Percentiles rank a stretch among this genome's conserved stretches.
Evolutionary conservation across 2,797 vertebrate genomes (phyloP).

Genomic region (Liparis tanakae): DNA sequence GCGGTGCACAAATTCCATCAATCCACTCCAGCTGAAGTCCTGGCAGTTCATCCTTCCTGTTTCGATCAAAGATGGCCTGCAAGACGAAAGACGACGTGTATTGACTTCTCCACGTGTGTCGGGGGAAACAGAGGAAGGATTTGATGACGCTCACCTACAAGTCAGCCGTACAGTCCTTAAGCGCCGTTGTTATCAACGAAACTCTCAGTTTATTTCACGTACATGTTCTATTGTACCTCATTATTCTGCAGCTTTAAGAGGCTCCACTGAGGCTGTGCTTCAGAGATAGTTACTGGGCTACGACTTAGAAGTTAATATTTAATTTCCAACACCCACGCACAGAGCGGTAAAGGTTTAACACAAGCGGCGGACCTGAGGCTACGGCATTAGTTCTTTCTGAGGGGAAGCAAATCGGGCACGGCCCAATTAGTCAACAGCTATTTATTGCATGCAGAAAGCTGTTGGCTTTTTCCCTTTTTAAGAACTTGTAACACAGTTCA

Average conservation of each 20-base stretch:
- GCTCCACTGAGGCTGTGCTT: constrained; percentile 70
- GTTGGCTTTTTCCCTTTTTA: constrained; percentile 37
- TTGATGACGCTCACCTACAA: not conserved
- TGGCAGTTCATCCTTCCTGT: constrained; percentile 98
- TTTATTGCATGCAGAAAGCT: constrained; percentile 73
- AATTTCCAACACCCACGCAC: constrained; percentile 78
- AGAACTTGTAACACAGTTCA: constrained; percentile 54
- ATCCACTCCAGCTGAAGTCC: constrained; percentile 97
- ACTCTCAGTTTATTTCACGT: constrained; percentile 44
- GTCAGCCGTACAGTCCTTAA: constrained; percentile 17
- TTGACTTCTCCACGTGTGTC: constrained; percentile 19
- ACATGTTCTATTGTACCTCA: constrained; percentile 49
- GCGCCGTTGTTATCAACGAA: constrained; percentile 30
- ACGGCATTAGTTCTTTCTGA: constrained; percentile 75
- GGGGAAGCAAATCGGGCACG: constrained; percentile 74
- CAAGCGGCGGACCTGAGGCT: constrained; percentile 74
- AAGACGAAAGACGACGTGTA: constrained; percentile 56
- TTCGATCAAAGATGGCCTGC: constrained; percentile 98
- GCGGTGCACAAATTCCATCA: constrained; percentile 94
- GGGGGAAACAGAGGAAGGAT: not conserved
- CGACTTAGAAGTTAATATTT: constrained; percentile 81
- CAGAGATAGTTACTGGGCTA: constrained; percentile 79
- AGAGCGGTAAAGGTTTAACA: constrained; percentile 75
- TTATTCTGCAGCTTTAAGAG: constrained; percentile 63
- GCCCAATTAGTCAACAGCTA: constrained; percentile 77